These are phyloP conservation scores for Danio aesculapii DNA, from an alignment of 2,797 vertebrate genomes.

Conservation along the genomic window DNA sequence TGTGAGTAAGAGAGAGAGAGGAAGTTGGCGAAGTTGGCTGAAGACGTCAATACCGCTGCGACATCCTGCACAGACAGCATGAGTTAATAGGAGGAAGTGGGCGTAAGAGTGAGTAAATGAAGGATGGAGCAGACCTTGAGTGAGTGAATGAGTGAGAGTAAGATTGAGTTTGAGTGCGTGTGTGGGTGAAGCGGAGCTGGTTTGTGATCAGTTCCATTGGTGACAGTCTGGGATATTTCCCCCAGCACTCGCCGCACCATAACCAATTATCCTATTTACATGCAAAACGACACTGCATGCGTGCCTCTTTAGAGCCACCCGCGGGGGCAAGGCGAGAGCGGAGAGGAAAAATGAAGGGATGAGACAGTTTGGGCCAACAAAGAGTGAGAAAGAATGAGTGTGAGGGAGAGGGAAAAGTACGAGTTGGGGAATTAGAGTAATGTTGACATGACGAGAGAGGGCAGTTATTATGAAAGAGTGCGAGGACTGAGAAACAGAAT, in stretches of 20 bases:
- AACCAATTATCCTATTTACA: slow-evolving; percentile 76
- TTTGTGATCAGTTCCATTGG: slow-evolving; percentile 41
- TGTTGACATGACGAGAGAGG: slow-evolving; percentile 13
- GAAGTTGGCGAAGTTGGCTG: slow-evolving; percentile 11
- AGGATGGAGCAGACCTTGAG: slow-evolving; percentile 35
- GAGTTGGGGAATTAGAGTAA: slow-evolving; percentile 49
- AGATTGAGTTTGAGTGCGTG: slow-evolving; percentile 38
- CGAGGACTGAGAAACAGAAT: neutral
- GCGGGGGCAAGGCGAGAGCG: slow-evolving; percentile 43
- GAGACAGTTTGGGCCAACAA: slow-evolving; percentile 28
- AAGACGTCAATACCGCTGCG: slow-evolving; percentile 36
- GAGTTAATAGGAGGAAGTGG: slow-evolving; percentile 40
- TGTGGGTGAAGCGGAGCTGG: slow-evolving; percentile 42
- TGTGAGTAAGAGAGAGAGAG: neutral
- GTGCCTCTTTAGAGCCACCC: slow-evolving; percentile 56
- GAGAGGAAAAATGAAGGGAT: slow-evolving; percentile 45
- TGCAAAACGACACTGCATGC: slow-evolving; percentile 67
- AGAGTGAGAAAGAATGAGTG: slow-evolving; percentile 48
- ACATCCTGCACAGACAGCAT: slow-evolving; percentile 45
- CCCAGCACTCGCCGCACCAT: slow-evolving; percentile 56
- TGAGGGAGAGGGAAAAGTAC: neutral
- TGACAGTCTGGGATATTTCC: slow-evolving; percentile 53
- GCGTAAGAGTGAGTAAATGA: slow-evolving; percentile 23
- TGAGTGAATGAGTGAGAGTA: slow-evolving; percentile 29
- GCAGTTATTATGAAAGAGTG: neutral